Percentiles rank a stretch among this genome's conserved stretches.
These are phyloP conservation scores for Hydrolagus affinis DNA, from an alignment of 2,113 vertebrate species.

Conservation along the genomic window DNA sequence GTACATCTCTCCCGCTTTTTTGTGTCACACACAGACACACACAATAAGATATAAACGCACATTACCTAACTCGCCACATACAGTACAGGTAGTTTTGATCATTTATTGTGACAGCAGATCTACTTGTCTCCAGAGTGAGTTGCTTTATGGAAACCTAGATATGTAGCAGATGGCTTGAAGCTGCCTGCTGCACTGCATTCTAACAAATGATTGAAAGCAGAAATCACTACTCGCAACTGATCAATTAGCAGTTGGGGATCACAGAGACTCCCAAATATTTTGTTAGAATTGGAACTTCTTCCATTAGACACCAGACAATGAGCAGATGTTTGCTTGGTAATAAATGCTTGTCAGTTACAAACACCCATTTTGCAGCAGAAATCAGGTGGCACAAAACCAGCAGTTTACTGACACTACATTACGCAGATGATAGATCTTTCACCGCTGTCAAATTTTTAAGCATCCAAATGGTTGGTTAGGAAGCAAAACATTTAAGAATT, in stretches of 20 bases:
- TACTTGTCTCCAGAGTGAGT: background rate
- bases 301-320: slow-evolving; percentile 27
- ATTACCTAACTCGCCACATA: background rate
- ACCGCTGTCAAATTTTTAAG: slow-evolving; percentile 19
- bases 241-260: slow-evolving; percentile 13
- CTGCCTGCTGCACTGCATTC: background rate
- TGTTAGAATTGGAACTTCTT: slow-evolving; percentile 20
- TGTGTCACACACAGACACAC: background rate
- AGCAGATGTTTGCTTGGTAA: slow-evolving; percentile 25
- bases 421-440: slow-evolving; percentile 22
- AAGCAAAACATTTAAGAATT: slow-evolving; percentile 13
- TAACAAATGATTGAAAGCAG: background rate
- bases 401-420: slow-evolving; percentile 14
- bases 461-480: slow-evolving; percentile 26
- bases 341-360: slow-evolving; percentile 18
- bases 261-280: slow-evolving; percentile 28
- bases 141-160: slow-evolving; percentile 29
- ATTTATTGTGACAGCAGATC: background rate
- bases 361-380: slow-evolving; percentile 17
- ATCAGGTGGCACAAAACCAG: slow-evolving; percentile 7
- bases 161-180: slow-evolving; percentile 29
- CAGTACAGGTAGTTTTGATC: background rate
- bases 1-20: background rate
- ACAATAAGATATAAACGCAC: too few relatives aligned
- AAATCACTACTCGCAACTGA: background rate